Conservation (phyloP, 2,113 vertebrate species). For the Recurvirostra avosetta region DNA sequence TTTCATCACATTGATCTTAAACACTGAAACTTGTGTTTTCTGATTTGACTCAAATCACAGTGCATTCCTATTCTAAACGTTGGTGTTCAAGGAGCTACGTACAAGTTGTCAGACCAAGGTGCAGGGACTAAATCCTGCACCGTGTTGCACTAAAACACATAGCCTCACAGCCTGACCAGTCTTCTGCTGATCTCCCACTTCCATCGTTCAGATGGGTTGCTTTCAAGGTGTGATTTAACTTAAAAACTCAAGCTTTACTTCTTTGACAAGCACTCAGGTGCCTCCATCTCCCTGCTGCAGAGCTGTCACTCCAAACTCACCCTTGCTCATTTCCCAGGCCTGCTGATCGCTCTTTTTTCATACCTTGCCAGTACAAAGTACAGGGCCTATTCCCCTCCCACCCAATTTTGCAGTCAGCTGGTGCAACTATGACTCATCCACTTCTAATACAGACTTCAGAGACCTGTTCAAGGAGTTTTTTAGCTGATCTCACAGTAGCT, state of each 20-base stretch:
- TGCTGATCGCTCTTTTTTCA: neutral
- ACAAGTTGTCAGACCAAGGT: neutral
- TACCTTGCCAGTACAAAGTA: neutral
- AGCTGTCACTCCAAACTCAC: neutral
- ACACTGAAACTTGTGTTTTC: neutral
- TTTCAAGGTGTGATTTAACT: neutral
- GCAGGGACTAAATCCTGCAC: neutral
- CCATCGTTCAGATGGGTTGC: neutral
- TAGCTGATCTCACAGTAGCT: neutral
- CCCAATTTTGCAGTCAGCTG: constrained; percentile 34
- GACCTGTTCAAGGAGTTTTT: constrained; percentile 4
- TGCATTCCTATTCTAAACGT: neutral
- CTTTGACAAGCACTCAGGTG: neutral
- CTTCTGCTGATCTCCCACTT: neutral
- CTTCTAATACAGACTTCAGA: constrained; percentile 22
- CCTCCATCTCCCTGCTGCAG: neutral
- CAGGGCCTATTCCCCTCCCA: constrained; percentile 1
- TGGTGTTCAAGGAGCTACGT: neutral
- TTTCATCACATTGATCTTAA: neutral
- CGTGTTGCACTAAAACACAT: accelerated
- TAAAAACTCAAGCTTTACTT: neutral
- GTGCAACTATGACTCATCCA: constrained; percentile 34
- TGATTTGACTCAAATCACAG: neutral
- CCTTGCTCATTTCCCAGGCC: neutral
- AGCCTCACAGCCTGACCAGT: neutral